These are phyloP conservation scores for Smittia sp. DNA, from an alignment of 2,888 invertebrate genomes.

Conservation along the genomic window DNA sequence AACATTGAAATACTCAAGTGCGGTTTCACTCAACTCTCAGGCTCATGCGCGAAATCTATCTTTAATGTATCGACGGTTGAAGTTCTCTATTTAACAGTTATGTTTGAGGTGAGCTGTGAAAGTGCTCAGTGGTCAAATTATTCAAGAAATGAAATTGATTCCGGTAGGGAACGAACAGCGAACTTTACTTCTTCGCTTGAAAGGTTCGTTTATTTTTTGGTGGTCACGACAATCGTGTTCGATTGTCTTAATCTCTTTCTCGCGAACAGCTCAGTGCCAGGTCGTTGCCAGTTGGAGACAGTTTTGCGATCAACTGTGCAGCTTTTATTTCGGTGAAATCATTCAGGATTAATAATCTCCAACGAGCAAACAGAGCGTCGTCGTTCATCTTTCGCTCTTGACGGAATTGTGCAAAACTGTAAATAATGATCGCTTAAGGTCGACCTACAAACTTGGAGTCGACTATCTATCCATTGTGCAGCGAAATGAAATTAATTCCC, in stretches of 20 bases:
- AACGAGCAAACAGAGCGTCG: neutral
- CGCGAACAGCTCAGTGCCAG: neutral
- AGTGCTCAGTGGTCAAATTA: conserved; percentile 12
- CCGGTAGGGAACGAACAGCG: neutral
- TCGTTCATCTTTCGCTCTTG: too few relatives aligned
- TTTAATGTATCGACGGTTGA: neutral
- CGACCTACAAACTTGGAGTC: conserved; percentile 1
- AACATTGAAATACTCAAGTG: conserved; percentile 12
- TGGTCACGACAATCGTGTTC: conserved; percentile 5
- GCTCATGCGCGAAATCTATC: neutral
- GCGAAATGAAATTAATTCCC: conserved; percentile 20
- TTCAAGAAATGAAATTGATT: conserved; percentile 1
- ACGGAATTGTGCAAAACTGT: neutral
- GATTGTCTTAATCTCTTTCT: neutral
- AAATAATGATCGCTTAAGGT: neutral
- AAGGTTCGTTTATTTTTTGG: neutral
- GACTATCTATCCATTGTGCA: conserved; percentile 11
- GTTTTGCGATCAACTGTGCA: neutral
- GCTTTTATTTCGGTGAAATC: neutral
- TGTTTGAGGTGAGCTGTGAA: conserved; percentile 4
- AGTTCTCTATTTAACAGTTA: conserved; percentile 1
- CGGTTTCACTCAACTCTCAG: conserved; percentile 6
- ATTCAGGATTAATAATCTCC: neutral
- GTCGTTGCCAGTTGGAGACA: neutral
- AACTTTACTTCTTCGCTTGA: neutral